phyloP scores from a whole-genome alignment of 2,888 invertebrate species.

The Xylocampa areola region DNA sequence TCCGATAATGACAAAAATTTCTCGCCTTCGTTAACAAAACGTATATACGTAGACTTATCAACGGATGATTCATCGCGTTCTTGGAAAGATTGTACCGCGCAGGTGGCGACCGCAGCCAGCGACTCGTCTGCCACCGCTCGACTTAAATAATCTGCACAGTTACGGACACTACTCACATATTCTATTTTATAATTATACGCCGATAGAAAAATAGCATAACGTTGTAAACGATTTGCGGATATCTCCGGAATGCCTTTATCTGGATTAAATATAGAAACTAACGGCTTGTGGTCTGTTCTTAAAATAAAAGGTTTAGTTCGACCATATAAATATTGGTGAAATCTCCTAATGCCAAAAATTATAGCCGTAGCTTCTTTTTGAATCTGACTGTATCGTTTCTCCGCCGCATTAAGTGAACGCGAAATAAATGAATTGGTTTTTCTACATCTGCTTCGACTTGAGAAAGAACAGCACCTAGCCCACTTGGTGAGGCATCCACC shows the following conservation, averaged over 20 bases:
- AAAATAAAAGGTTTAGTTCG: conserved; percentile 7
- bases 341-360: conserved; percentile 11
- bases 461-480: no score
- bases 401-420: conserved; percentile 6
- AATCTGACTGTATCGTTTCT: conserved; percentile 4
- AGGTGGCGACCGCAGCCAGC: not conserved
- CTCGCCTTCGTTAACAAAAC: conserved; percentile 14
- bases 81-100: no score
- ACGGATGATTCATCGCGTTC: conserved; percentile 7
- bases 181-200: conserved; percentile 17
- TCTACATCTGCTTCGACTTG: conserved; percentile 1
- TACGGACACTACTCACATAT: conserved; percentile 12
- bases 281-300: conserved; percentile 3
- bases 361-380: conserved; percentile 13
- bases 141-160: conserved; percentile 14
- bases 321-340: conserved; percentile 16
- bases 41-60: conserved; percentile 11
- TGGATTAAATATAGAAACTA: conserved; percentile 5
- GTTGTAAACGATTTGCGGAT: conserved; percentile 15
- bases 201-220: conserved; percentile 8
- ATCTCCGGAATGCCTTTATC: conserved; percentile 10
- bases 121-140: conserved; percentile 2
- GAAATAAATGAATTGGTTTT: conserved; percentile 7
- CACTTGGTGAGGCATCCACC: conserved; percentile 7
- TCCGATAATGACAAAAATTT: conserved; percentile 2